Conservation (phyloP, 2,797 vertebrate species). For the Helostoma temminkii region DNA sequence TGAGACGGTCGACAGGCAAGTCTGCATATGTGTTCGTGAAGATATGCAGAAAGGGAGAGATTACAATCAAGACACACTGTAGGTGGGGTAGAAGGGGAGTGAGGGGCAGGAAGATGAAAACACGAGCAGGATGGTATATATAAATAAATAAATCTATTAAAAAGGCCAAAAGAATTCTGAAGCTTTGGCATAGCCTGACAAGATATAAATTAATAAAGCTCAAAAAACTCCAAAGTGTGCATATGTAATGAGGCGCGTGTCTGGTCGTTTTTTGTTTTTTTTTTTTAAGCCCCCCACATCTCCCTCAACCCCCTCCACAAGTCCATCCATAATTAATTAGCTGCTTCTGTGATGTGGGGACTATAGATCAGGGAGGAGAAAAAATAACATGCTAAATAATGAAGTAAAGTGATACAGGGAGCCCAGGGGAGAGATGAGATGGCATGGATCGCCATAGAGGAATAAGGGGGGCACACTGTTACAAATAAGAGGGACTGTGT, state of each 20-base stretch:
- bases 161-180: constrained; percentile 72
- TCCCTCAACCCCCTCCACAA: constrained; percentile 10
- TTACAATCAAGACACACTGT: constrained; percentile 55
- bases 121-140: constrained; percentile 26
- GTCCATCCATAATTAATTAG: constrained; percentile 82
- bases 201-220: constrained; percentile 81
- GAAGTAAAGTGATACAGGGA: constrained; percentile 78
- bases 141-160: constrained; percentile 75
- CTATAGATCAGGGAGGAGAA: constrained; percentile 79
- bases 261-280: constrained; percentile 68
- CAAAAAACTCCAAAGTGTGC: constrained; percentile 73
- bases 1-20: constrained; percentile 53
- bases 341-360: constrained; percentile 78
- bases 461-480: constrained; percentile 50
- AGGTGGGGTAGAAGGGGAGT: not conserved
- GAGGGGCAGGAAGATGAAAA: constrained; percentile 39
- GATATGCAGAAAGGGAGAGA: constrained; percentile 63
- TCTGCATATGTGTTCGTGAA: constrained; percentile 30
- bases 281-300: constrained; percentile 46
- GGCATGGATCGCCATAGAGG: constrained; percentile 67
- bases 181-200: constrained; percentile 71
- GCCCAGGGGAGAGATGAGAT: constrained; percentile 64
- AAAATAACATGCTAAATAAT: constrained; percentile 83
- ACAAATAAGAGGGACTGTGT: constrained; percentile 50
- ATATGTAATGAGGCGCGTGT: constrained; percentile 77